These are phyloP conservation scores for Cosmia trapezina DNA, from an alignment of 2,888 invertebrate species.

Conservation along the genomic window DNA sequence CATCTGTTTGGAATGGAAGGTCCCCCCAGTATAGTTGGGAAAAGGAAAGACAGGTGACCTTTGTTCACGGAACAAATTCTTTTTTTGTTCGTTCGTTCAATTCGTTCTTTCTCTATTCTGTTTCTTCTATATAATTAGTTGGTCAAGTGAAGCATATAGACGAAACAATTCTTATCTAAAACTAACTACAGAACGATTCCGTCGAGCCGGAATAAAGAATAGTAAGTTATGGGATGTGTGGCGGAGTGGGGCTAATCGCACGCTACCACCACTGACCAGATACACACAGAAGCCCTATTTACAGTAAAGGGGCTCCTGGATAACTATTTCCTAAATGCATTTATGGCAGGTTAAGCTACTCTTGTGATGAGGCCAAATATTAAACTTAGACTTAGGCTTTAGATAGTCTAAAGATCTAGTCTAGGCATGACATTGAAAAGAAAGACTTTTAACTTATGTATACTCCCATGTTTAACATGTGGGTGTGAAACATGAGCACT, in stretches of 20 bases:
- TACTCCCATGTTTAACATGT: too few relatives aligned
- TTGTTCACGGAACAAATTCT: background rate
- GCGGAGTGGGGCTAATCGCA: slow-evolving; percentile 23
- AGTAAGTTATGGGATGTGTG: slow-evolving; percentile 43
- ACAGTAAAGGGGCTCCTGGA: background rate
- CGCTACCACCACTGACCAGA: background rate
- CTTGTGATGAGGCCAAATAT: too few relatives aligned
- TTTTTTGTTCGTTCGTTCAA: background rate
- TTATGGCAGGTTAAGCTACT: background rate
- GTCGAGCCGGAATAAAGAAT: slow-evolving; percentile 46
- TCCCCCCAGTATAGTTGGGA: background rate
- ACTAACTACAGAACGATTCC: slow-evolving; percentile 40
- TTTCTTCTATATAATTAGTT: slow-evolving; percentile 34
- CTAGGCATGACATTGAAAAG: too few relatives aligned
- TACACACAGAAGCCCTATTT: slow-evolving; percentile 12
- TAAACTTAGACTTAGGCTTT: too few relatives aligned
- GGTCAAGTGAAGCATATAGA: slow-evolving; percentile 20
- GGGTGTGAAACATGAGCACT: too few relatives aligned
- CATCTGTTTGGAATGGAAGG: background rate
- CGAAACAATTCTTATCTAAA: slow-evolving; percentile 34
- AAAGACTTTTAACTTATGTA: too few relatives aligned
- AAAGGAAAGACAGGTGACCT: background rate
- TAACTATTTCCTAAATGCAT: background rate
- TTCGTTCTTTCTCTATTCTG: background rate
- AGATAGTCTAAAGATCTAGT: too few relatives aligned